Evolutionary conservation across 2,113 vertebrate species (phyloP).

Genomic region (Anser brachyrhynchus): DNA sequence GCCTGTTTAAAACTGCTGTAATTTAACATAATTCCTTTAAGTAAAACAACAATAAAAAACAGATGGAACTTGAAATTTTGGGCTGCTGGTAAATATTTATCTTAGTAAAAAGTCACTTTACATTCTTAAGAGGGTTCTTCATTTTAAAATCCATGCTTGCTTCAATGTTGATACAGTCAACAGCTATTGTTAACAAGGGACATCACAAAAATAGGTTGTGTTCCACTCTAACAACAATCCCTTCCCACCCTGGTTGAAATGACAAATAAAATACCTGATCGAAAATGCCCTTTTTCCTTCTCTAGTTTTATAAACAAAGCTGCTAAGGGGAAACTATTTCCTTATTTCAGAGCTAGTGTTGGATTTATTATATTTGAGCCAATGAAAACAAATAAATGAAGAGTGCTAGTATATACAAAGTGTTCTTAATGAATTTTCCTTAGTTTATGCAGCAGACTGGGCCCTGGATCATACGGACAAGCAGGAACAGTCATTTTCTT

Average conservation of each 20-base stretch:
- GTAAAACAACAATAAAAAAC: neutral
- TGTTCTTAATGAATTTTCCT: conserved; percentile 29
- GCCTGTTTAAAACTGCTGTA: neutral
- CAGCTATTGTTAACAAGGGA: neutral
- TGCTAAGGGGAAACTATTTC: conserved; percentile 59
- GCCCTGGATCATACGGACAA: neutral
- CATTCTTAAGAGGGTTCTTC: neutral
- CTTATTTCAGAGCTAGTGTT: conserved; percentile 8
- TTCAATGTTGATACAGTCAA: neutral
- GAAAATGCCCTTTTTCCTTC: conserved; percentile 54
- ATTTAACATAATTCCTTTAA: neutral
- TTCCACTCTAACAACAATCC: neutral
- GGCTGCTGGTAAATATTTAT: neutral
- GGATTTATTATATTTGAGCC: conserved; percentile 18
- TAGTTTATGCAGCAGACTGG: conserved; percentile 22
- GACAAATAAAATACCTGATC: conserved; percentile 49
- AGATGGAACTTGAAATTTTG: neutral
- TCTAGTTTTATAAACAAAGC: conserved; percentile 60
- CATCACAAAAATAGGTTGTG: neutral
- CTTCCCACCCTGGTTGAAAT: neutral
- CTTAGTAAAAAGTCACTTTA: neutral
- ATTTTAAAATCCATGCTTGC: neutral
- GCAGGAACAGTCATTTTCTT: neutral
- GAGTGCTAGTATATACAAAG: conserved; percentile 55
- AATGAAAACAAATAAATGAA: conserved; percentile 70